Evolutionary conservation across 2,888 invertebrate genomes (phyloP), one percentile per base, ranked within the genome.

Genomic region (Hermaeophaga mercurialis): DNA sequence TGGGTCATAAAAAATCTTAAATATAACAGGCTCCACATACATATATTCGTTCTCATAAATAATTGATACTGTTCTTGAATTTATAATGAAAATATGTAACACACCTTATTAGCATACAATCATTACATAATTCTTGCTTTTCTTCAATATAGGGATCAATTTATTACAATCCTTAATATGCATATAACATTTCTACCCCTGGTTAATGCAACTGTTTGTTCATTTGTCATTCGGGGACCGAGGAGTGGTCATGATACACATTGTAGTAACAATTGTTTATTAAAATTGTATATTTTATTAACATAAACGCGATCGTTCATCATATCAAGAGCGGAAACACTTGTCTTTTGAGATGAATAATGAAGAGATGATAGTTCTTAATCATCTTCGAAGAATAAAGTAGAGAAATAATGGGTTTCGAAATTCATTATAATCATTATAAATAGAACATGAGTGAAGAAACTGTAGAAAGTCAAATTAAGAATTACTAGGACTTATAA

Each of bases 81-180:
- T 26, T 28, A 48, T 26, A 48, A 48, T 48, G 38, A 26, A 39
- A 48, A 28, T 47, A 46, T 50, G 52, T 52, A 46, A 47, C 56
- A 56, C 26, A 34, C 28, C 14, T n/a, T 39, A 63, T 63, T 63
- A 61, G 38, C 63, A 63, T 63, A 63, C 63, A 63, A 63, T 61
- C 61, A 63, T 61, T 59, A 45, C 57, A 61, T 59, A 59, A 54
- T 58, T 45, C 58, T 56, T 28, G 44, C 54, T 58, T 61, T 59
- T 58, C 38, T 28, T 38, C 17, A 19, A 24, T 47, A 48, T 28
- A 26, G 28, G 15, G 39, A 48, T 39, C 48, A 38, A 48, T 48
- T 48, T 48, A 48, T 48, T 39, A 48, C 36, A 11, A 28, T 26
- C 38, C n/a, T 28, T 39, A 48, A 33, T 48, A 48, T 18, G 38